Evolutionary conservation across 2,113 vertebrate genomes (phyloP), one percentile per base, ranked within the genome.

Genomic region (Bucco capensis): DNA sequence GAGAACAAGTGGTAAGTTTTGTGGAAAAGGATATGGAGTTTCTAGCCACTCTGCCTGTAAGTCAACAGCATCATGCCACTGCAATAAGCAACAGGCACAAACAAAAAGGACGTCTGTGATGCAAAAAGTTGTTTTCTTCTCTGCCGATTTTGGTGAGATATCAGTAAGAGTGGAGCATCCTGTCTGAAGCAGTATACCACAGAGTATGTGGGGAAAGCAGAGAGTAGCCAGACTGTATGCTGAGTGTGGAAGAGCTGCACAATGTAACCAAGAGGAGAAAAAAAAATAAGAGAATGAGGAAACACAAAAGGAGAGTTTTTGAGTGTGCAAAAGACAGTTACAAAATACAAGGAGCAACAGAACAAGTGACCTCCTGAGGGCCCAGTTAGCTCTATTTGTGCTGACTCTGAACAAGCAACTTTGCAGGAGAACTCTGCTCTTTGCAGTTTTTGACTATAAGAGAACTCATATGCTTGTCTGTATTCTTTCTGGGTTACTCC

Each of bases 381-480:
- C 19, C 42, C 31, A 6, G 2, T 40, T 87, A 78, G 8, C 19
- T 77, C 27, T 82, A 3, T 70, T 80, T 73, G 10, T 56, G 6
- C 5, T 74, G 19, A 38, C 60, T 71, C 57, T 72, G 57, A 47
- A 50, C 19, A 67, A 71, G 42, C 7, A 25, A 18, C 28, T 74
- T 61, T 71, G 33, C 56, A 82, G 60, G 30, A 73, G 5, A 49
- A 56, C 33, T 86, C 87, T 70, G 28, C 14, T 71, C 17, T 57
- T 62, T 46, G 7, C 25, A 31, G 15, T 40, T 74, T 64, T 74
- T 71, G 10, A 35, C 8, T 50, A 37, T 4, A 74, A 53, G 25
- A n/a, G n/a, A n/a, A n/a, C n/a, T n/a, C 35, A 19, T 53, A 9
- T 49, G 4, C 22, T 81, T 3, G 2, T 17, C 25, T 5, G 0